Evolutionary conservation across 2,113 vertebrate genomes (phyloP).

Genomic region (human): GRCh38 chr4:97985001-97985500

Average conservation of each 20-base stretch:
- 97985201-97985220: not conserved
- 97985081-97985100: not conserved
- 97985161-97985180: not conserved
- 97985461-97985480: not conserved
- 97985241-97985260: not conserved
- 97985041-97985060: not conserved
- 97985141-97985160: not conserved
- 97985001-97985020: not conserved
- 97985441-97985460: not conserved
- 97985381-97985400: not conserved
- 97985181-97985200: not conserved
- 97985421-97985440: slow-evolving; percentile 43
- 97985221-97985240: not conserved
- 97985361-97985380: not conserved
- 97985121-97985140: not conserved
- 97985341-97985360: not conserved
- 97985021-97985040: not conserved
- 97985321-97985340: not conserved
- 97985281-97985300: not conserved
- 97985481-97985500: not conserved
- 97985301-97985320: not conserved
- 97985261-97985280: not conserved
- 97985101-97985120: not conserved
- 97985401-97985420: not conserved
- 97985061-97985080: not conserved